These are phyloP conservation scores for Notarius quadriscutis DNA, from an alignment of 2,113 vertebrate genomes.

Conservation along the genomic window DNA sequence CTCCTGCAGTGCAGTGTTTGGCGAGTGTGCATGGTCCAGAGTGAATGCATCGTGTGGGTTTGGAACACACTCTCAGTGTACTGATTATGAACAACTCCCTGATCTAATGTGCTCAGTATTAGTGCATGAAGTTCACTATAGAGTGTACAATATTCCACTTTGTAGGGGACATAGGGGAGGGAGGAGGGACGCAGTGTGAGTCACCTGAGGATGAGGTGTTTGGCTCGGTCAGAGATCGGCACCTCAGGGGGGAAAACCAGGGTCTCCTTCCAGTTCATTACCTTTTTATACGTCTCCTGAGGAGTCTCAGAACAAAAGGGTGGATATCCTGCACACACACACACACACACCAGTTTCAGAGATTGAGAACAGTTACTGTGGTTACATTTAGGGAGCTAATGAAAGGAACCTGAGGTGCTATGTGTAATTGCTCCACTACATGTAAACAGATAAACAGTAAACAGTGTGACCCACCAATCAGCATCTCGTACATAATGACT, in stretches of 20 bases:
- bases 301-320: conserved; percentile 89
- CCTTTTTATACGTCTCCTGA: conserved; percentile 87
- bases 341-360: background rate
- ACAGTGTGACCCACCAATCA: conserved; percentile 76
- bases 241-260: conserved; percentile 86
- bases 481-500: conserved; percentile 91
- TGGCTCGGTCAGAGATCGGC: conserved; percentile 87
- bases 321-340: conserved; percentile 76
- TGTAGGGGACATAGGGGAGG: background rate
- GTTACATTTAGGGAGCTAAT: background rate
- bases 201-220: conserved; percentile 87
- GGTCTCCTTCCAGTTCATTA: conserved; percentile 91
- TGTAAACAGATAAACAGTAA: background rate
- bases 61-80: background rate
- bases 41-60: background rate
- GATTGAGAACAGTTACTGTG: background rate
- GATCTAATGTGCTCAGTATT: too few species aligned
- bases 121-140: background rate
- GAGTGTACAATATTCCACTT: background rate
- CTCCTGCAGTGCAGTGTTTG: background rate
- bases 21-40: background rate
- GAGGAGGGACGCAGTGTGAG: background rate
- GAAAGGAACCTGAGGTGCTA: background rate
- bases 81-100: too few species aligned
- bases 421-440: background rate